These are phyloP conservation scores for Virgularia gustaviana DNA, from an alignment of 92 coral and sea anemone genomes.

Conservation along the genomic window DNA sequence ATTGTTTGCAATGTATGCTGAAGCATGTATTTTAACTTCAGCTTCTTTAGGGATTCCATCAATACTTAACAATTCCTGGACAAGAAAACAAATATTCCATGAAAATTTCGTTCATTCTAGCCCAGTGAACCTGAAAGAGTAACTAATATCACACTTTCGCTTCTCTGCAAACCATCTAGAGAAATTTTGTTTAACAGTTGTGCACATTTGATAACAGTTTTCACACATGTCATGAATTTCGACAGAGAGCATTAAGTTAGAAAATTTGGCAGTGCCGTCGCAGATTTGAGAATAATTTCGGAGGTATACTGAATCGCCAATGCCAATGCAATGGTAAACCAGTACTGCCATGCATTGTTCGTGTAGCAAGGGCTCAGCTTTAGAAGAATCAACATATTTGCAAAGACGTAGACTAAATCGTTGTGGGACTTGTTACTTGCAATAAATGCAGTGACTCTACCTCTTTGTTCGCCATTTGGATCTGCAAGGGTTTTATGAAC, in stretches of 20 bases:
- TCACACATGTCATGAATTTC: conserved; percentile 50
- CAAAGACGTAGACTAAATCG: conserved; percentile 52
- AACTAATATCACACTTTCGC: conserved; percentile 43
- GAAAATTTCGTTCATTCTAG: conserved; percentile 55
- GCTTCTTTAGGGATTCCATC: conserved; percentile 12
- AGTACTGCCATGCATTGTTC: conserved; percentile 58
- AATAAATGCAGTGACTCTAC: conserved; percentile 47
- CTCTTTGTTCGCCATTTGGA: conserved; percentile 49
- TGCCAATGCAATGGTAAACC: conserved; percentile 38
- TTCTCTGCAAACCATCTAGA: conserved; percentile 54
- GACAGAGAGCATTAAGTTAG: conserved; percentile 43
- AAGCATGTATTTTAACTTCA: conserved; percentile 44
- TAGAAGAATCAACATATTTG: conserved; percentile 41
- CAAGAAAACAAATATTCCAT: conserved; percentile 37
- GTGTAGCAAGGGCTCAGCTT: conserved; percentile 45
- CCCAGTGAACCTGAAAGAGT: conserved; percentile 60
- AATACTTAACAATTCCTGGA: conserved; percentile 48
- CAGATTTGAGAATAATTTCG: conserved; percentile 39
- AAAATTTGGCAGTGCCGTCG: conserved; percentile 38
- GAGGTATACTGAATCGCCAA: conserved; percentile 37
- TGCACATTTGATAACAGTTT: conserved; percentile 48
- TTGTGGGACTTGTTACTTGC: conserved; percentile 44
- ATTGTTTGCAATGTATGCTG: conserved; percentile 46
- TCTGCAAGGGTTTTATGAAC: conserved; percentile 8
- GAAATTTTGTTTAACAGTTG: conserved; percentile 42